Conservation (phyloP, 2,888 invertebrate species). For the Chrysolina haemoptera region DNA sequence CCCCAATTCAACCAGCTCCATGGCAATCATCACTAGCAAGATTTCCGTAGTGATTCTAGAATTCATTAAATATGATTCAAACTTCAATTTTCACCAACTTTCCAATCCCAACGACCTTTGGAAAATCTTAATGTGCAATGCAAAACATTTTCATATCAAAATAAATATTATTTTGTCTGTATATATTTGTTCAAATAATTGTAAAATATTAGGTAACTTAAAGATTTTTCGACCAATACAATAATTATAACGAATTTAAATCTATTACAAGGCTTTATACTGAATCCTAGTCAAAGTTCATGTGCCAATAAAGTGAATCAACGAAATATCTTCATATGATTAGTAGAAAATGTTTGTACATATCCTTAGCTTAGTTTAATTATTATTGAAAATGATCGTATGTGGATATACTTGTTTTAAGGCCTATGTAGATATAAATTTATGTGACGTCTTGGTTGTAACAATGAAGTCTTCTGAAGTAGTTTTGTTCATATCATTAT, state of each 20-base stretch:
- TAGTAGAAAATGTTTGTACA: conserved; percentile 63
- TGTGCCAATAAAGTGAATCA: conserved; percentile 63
- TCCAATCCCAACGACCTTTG: background rate
- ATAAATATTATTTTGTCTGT: conserved; percentile 39
- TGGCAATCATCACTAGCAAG: background rate
- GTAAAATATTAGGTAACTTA: conserved; percentile 43
- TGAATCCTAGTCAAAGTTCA: conserved; percentile 58
- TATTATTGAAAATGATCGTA: conserved; percentile 28
- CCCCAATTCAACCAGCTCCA: no score
- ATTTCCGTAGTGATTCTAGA: background rate
- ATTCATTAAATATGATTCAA: background rate
- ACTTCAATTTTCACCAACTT: no score
- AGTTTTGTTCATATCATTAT: conserved; percentile 11
- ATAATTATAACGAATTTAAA: conserved; percentile 60
- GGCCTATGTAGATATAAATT: conserved; percentile 54
- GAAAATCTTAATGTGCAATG: conserved; percentile 45
- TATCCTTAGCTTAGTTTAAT: conserved; percentile 56
- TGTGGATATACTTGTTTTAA: conserved; percentile 52
- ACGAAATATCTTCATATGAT: conserved; percentile 62
- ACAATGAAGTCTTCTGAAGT: conserved; percentile 15
- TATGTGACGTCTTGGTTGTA: conserved; percentile 30
- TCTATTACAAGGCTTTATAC: conserved; percentile 48
- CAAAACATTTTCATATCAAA: conserved; percentile 47
- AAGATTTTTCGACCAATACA: conserved; percentile 59
- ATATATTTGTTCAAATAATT: conserved; percentile 44